phyloP scores from a whole-genome alignment of 2,113 vertebrate genomes.

The Trachemys scripta region DNA sequence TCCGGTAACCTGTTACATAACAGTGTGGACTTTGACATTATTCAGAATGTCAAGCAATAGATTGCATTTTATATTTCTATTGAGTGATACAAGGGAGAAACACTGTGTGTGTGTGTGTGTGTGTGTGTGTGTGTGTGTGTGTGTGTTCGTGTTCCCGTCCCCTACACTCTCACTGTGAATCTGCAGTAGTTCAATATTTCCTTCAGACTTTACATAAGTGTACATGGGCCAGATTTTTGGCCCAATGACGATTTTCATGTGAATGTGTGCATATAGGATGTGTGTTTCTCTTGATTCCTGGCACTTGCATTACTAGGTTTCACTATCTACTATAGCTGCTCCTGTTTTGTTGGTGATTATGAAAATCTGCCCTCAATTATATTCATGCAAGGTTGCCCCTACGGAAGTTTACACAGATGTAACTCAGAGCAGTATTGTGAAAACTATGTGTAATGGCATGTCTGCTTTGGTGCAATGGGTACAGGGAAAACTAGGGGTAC shows the following conservation, averaged over 20 bases:
- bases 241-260: background rate
- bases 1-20: background rate
- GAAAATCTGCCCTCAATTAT: background rate
- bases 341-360: background rate
- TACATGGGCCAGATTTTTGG: background rate
- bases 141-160: background rate
- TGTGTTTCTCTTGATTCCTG: rapidly evolving
- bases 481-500: rapidly evolving
- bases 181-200: background rate
- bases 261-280: background rate
- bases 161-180: background rate
- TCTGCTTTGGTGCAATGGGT: background rate
- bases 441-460: background rate
- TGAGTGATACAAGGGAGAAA: background rate
- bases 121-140: too few species aligned
- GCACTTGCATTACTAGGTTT: background rate
- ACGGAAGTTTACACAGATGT: rapidly evolving
- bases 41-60: background rate
- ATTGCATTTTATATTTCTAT: background rate
- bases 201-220: background rate
- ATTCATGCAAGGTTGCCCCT: rapidly evolving
- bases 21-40: rapidly evolving
- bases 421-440: background rate
- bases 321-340: background rate
- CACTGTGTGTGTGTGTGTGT: rapidly evolving